Evolutionary conservation across 1,140 invertebrate genomes (phyloP), one percentile per base, ranked within the genome.

Genomic region (Contarinia nasturtii): DNA sequence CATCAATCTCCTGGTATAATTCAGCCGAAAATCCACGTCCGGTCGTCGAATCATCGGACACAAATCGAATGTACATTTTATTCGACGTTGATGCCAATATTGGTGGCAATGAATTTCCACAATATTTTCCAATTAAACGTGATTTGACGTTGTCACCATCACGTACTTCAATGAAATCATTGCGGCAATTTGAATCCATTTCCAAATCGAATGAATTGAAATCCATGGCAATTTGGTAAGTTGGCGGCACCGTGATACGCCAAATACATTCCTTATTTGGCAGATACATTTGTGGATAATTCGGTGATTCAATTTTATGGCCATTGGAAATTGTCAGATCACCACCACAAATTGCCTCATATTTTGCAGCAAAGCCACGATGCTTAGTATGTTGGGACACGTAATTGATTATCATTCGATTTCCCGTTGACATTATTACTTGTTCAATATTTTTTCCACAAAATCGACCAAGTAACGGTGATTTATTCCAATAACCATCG

Each of bases 121-220:
- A 98, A 63, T 85, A 93, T 43, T 86, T 82, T 7, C 90, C 93
- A 47, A 97, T 79, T 2, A 95, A 65, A 0, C 79, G 81, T 51
- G 82, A 83, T 50, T 86, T 82, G 38, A 76, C 67, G 1, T 69
- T 67, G 49, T 82, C 74, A 0, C 87, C 88, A 58, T 91, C 87
- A 18, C 84, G 69, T 3, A 91, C 75, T 64, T 91, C 91, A 1
- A 98, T 76, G 60, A 87, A 96, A 61, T 98, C 94, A 60, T 98
- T 97, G 2, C 91, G 84, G 61, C 95, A 98, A 52, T 85, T 89
- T 57, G 98, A 93, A 59, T 97, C 91, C 58, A 94, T 95, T 65
- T 98, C 95, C 52, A 98, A 83, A 72, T 96, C 77, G 52, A 87
- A 85, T 2, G 77, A 79, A 52, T 82, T 78, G 57, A 85, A 83